Evolutionary conservation across 2,888 invertebrate species (phyloP).

Genomic region (Amiota minor): DNA sequence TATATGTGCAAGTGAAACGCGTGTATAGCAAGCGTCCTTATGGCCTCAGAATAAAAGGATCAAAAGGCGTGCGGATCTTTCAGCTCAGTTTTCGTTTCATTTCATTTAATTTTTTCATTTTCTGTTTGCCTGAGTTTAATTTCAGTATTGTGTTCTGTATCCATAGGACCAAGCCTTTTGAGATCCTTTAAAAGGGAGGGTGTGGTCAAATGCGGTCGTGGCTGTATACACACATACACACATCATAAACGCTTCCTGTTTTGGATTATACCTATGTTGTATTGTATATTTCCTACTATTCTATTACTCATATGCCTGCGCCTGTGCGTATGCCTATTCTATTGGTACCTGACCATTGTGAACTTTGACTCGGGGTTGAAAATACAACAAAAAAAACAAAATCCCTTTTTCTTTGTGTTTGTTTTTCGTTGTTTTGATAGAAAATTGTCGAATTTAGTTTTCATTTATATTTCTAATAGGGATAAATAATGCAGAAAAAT

Average conservation of each 20-base stretch:
- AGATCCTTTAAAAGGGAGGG: conserved; percentile 43
- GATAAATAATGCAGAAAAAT: too few species aligned
- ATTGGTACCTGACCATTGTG: conserved; percentile 16
- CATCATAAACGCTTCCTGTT: background rate
- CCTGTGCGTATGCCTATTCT: background rate
- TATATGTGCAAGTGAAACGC: conserved; percentile 8
- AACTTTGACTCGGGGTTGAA: conserved; percentile 46
- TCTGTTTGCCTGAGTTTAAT: conserved; percentile 2
- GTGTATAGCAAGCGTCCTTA: too few species aligned
- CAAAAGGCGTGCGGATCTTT: too few species aligned
- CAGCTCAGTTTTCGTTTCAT: conserved; percentile 33
- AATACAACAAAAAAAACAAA: conserved; percentile 2
- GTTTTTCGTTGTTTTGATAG: conserved; percentile 23
- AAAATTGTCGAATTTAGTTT: conserved; percentile 24
- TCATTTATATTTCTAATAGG: too few species aligned
- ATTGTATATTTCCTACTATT: too few species aligned
- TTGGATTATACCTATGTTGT: too few species aligned
- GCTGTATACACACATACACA: background rate
- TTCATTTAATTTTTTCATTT: conserved; percentile 30
- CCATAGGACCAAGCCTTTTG: background rate
- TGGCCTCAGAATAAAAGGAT: too few species aligned
- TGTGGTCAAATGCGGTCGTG: conserved; percentile 48
- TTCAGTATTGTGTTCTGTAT: background rate
- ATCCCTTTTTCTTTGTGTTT: conserved; percentile 12
- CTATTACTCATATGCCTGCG: too few species aligned